Base-by-base conservation (phyloP, 2,113 vertebrate genomes). In the Rhinogobius similis region DNA sequence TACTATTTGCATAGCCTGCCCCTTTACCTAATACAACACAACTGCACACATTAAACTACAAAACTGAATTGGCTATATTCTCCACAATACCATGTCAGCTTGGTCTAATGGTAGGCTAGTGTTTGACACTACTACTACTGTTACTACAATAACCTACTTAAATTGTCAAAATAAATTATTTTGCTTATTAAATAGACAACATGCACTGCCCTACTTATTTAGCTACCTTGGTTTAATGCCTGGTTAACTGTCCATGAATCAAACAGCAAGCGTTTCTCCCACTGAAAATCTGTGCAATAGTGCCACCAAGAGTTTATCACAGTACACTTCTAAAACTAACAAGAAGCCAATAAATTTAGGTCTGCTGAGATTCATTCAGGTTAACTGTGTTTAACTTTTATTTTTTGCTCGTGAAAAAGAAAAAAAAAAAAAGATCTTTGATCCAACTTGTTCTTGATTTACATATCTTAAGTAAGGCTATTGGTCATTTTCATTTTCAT, bases 181-280 rank as follows among this genome's bases (percentile, higher is more conserved):
- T 4, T 5, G 26, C 48, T 18, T 39, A 23, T 5, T 5, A 68
- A 46, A 61, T 16, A 21, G 2, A 13, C 10, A 18, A 72, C 56
- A 65, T 62, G 50, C 58, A 50, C 36, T 78, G 75, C 56, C 68
- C 79, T 68, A 72, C 59, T 76, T 76, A 21, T 53, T 72, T 38
- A 26, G 7, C 32, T 24, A 55, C 67, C 65, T 81, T 81, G 56
- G 69, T 84, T 78, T 73, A 77, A 68, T 43, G 73, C 65, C 39
- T 79, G 72, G 74, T 76, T 69, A 76, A 78, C 72, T 76, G 9
- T 67, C 46, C 48, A 59, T 14, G 41, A 64, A 66, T 63, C 64
- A 64, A 29, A 59, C 5, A 0, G 43, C 66, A 65, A 56, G 73
- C 77, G 68, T 75, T 29, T 72, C 36, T 64, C 2, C 2, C 1